phyloP scores from a whole-genome alignment of 1,140 invertebrate genomes.

The Lepidurus couesii region DNA sequence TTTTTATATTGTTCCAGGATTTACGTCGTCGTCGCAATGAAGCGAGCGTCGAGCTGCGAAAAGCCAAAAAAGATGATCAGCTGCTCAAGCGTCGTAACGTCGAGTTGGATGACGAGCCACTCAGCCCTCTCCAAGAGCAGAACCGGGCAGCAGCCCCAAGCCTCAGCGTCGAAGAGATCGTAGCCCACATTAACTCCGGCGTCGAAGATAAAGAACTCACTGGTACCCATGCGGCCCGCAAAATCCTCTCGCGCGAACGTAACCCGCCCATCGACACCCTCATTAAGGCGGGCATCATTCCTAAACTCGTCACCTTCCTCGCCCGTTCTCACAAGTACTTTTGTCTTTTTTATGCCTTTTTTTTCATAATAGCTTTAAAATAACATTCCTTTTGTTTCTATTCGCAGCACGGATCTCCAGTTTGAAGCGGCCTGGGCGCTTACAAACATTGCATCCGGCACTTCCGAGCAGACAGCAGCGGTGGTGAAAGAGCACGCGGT shows the following conservation, averaged over 20 bases:
- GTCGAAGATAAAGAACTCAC: slow-evolving; percentile 57
- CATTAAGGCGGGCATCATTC: slow-evolving; percentile 80
- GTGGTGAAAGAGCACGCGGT: slow-evolving; percentile 82
- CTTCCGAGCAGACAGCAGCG: slow-evolving; percentile 77
- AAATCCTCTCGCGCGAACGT: slow-evolving; percentile 82
- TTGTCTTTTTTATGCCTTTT: background rate
- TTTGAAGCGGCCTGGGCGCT: slow-evolving; percentile 98
- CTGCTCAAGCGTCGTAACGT: slow-evolving; percentile 90
- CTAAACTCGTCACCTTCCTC: slow-evolving; percentile 73
- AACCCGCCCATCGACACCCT: slow-evolving; percentile 91
- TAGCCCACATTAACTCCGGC: slow-evolving; percentile 53
- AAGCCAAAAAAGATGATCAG: slow-evolving; percentile 90
- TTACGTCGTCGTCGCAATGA: slow-evolving; percentile 80
- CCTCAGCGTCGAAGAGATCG: slow-evolving; percentile 44
- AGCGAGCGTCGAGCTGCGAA: slow-evolving; percentile 80
- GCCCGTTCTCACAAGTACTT: slow-evolving; percentile 60
- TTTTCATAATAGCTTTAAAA: slow-evolving; percentile 30
- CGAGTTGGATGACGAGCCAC: slow-evolving; percentile 48
- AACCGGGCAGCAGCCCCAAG: slow-evolving; percentile 42
- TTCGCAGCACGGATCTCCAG: slow-evolving; percentile 72
- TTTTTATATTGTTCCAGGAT: slow-evolving; percentile 53
- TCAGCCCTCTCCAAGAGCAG: slow-evolving; percentile 52
- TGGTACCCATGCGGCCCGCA: slow-evolving; percentile 71
- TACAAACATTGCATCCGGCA: slow-evolving; percentile 96
- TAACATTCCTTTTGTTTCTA: background rate